Conservation (phyloP, 2,888 invertebrate species). For the Harpalus rubripes region DNA sequence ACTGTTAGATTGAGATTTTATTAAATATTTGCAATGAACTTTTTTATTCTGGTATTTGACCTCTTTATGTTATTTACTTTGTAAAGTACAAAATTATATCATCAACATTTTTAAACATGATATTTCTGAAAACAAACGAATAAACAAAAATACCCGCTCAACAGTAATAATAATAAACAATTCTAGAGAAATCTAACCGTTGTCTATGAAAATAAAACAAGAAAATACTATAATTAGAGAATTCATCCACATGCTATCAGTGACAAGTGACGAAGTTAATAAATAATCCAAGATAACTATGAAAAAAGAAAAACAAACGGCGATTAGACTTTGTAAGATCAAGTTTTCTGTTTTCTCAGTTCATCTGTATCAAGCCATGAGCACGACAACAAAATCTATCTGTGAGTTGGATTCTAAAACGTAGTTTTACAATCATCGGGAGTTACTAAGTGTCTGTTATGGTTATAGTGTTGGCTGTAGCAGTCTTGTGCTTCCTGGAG, state of each 20-base stretch:
- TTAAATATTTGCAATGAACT: background rate
- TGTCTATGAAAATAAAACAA: background rate
- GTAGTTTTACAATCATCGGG: background rate
- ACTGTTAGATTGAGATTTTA: background rate
- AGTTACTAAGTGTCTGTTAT: constrained; percentile 36
- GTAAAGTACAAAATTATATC: background rate
- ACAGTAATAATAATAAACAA: constrained; percentile 12
- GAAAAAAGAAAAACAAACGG: constrained; percentile 47
- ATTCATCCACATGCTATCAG: constrained; percentile 29
- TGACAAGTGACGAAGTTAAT: constrained; percentile 29
- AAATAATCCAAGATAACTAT: constrained; percentile 42
- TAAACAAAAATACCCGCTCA: constrained; percentile 11
- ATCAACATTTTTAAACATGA: constrained; percentile 16
- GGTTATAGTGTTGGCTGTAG: constrained; percentile 37
- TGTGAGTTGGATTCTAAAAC: constrained; percentile 7
- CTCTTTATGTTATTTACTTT: constrained; percentile 19
- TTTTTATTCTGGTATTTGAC: background rate
- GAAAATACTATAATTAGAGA: constrained; percentile 27
- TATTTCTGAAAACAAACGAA: background rate
- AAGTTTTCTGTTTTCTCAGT: constrained; percentile 39
- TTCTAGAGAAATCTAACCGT: constrained; percentile 5
- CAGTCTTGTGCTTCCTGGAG: constrained; percentile 22
- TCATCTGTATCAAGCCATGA: constrained; percentile 23
- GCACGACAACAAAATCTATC: constrained; percentile 11
- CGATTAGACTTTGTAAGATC: constrained; percentile 52